Conservation (phyloP, 2,797 vertebrate genomes). For the Xyrichtys novacula region DNA sequence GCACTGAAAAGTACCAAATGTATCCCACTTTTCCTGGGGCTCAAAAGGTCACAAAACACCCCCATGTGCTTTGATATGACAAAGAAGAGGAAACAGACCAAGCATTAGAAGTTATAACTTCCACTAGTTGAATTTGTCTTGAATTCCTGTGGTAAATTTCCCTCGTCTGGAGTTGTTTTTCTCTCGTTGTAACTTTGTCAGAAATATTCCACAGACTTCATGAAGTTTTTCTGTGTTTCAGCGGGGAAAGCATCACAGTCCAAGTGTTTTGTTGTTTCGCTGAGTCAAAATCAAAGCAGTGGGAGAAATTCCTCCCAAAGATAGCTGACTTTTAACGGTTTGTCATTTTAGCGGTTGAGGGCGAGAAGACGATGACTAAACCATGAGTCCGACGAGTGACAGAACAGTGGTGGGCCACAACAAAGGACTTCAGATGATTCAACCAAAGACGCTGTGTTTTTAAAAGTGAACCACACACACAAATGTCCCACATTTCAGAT, state of each 20-base stretch:
- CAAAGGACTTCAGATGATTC: constrained; percentile 33
- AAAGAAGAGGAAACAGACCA: no score
- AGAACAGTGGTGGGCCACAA: constrained; percentile 17
- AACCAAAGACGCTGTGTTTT: not conserved
- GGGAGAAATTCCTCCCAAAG: constrained; percentile 7
- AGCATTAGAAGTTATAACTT: no score
- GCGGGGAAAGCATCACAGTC: not conserved
- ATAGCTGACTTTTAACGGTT: not conserved
- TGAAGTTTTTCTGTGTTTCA: not conserved
- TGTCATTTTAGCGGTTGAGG: constrained; percentile 11
- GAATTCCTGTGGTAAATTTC: no score
- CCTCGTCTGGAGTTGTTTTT: not conserved
- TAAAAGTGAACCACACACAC: not conserved
- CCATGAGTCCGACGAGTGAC: constrained; percentile 6
- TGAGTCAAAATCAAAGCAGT: not conserved
- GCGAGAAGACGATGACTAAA: constrained; percentile 16
- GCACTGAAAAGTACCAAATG: no score
- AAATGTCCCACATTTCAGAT: not conserved
- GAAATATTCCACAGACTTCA: not conserved
- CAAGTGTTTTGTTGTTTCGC: not conserved
- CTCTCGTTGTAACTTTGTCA: no score
- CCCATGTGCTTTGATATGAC: no score
- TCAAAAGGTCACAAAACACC: no score
- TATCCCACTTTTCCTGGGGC: no score
- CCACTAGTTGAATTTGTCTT: no score